A percentile compares a stretch with the other conserved stretches of the same genome.
phyloP scores from a whole-genome alignment of 1,140 invertebrate genomes.

The Lepidurus couesii region DNA sequence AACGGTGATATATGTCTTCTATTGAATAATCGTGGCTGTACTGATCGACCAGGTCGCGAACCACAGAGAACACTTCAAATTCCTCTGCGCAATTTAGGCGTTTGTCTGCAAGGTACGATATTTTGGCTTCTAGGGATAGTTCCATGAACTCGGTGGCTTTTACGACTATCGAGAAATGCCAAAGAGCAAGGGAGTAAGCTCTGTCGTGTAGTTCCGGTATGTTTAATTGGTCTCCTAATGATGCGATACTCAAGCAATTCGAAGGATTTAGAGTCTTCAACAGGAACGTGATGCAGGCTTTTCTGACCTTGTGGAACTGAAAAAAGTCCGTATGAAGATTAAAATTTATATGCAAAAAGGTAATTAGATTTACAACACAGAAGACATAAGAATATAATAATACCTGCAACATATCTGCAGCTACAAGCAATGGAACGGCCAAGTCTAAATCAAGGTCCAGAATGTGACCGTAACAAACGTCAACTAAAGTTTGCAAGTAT shows the following conservation, averaged over 20 bases:
- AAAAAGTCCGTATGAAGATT: neutral
- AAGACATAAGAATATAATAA: neutral
- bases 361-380: neutral
- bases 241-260: constrained; percentile 47
- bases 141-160: constrained; percentile 46
- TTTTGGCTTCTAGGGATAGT: constrained; percentile 38
- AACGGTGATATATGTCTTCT: constrained; percentile 38
- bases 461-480: constrained; percentile 46
- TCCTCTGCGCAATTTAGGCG: constrained; percentile 40
- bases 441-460: constrained; percentile 46
- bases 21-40: constrained; percentile 42
- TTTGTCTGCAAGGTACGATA: constrained; percentile 20
- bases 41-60: constrained; percentile 46
- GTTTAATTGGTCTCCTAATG: constrained; percentile 44
- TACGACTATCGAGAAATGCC: constrained; percentile 40
- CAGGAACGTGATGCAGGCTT: constrained; percentile 44
- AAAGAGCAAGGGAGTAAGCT: constrained; percentile 39
- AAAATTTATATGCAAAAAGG: neutral
- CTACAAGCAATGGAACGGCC: constrained; percentile 47
- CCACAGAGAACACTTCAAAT: constrained; percentile 46
- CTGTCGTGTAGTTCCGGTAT: constrained; percentile 35
- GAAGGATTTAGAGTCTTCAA: constrained; percentile 44
- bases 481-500: constrained; percentile 46
- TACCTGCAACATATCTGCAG: constrained; percentile 43
- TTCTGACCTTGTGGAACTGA: constrained; percentile 46